Evolutionary conservation across 2,888 invertebrate genomes (phyloP), one percentile per base, ranked within the genome.

Genomic region (Dynastes grantii): DNA sequence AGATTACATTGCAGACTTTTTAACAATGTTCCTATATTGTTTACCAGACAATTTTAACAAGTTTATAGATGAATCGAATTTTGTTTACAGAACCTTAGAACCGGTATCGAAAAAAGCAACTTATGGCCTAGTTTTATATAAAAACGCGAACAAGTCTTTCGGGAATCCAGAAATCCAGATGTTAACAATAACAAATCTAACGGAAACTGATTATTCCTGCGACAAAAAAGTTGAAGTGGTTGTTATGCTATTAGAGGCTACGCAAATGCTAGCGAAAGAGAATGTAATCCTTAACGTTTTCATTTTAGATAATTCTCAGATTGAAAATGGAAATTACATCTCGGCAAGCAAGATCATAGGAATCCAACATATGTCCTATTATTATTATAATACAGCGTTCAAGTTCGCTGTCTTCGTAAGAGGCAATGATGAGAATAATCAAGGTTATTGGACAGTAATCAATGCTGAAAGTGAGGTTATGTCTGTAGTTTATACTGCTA

Each of bases 181-280:
- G n/a, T 22, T 67, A 40, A 45, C 67, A 1, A 2, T 16, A 67
- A 11, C 16, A 40, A 67, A 67, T 45, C 37, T 67, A 45, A 67
- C 67, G n/a, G n/a, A 55, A 55, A 55, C 22, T 6, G 67, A 67
- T 40, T 67, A 67, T 2, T n/a, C 45, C 29, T 67, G 67, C 22
- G 45, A 67, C 40, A 22, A 67, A 45, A 9, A 16, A 8, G 67
- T 67, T 2, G 67, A 67, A 16, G 67, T 22, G 22, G 29, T 67
- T 16, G 11, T 67, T 6, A 45, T 67, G 22, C 37, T 67, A 16
- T 6, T 61, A 6, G 61, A 61, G 3, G 29, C 29, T 61, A 8
- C 6, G 27, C 27, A 61, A 61, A 8, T 27, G 8, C 13, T 29
- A 9, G 1, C 22, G 2, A 16, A 22, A n/a, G 45, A 45, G 16